Evolutionary conservation across 2,888 invertebrate genomes (phyloP).

Genomic region (Torymus auratus): DNA sequence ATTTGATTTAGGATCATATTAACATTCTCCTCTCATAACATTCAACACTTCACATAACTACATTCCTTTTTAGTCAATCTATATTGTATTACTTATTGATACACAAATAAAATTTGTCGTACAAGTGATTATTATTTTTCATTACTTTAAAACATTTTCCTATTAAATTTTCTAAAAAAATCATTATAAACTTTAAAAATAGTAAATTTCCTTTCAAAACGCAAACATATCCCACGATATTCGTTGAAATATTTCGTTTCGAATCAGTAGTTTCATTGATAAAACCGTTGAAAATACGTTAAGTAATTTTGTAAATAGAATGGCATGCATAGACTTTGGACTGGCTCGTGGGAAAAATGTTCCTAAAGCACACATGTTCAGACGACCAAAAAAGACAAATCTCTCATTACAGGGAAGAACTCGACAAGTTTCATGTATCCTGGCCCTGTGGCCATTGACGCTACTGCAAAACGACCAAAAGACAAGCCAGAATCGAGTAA

Average conservation of each 20-base stretch:
- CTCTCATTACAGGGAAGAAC: conserved; percentile 73
- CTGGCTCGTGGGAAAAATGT: conserved; percentile 28
- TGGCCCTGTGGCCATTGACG: conserved; percentile 67
- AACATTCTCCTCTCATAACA: too few relatives aligned
- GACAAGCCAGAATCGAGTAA: conserved; percentile 65
- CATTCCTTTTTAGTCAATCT: too few relatives aligned
- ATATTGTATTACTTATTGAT: too few relatives aligned
- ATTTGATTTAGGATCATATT: too few relatives aligned
- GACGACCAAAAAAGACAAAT: conserved; percentile 62
- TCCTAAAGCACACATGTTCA: conserved; percentile 2
- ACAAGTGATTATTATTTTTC: too few relatives aligned
- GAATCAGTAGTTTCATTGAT: too few relatives aligned
- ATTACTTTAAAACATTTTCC: too few relatives aligned
- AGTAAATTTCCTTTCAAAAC: neutral
- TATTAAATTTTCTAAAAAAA: too few relatives aligned
- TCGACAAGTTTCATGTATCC: conserved; percentile 67
- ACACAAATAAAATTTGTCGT: too few relatives aligned
- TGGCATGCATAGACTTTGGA: conserved; percentile 52
- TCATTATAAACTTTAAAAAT: too few relatives aligned
- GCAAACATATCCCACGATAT: neutral
- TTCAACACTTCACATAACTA: too few relatives aligned
- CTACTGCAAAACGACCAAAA: conserved; percentile 61
- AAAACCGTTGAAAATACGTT: conserved; percentile 23
- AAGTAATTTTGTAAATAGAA: conserved; percentile 26
- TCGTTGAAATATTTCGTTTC: neutral